Base-by-base conservation (phyloP, 2,113 vertebrate genomes). In the Rhinoderma darwinii region DNA sequence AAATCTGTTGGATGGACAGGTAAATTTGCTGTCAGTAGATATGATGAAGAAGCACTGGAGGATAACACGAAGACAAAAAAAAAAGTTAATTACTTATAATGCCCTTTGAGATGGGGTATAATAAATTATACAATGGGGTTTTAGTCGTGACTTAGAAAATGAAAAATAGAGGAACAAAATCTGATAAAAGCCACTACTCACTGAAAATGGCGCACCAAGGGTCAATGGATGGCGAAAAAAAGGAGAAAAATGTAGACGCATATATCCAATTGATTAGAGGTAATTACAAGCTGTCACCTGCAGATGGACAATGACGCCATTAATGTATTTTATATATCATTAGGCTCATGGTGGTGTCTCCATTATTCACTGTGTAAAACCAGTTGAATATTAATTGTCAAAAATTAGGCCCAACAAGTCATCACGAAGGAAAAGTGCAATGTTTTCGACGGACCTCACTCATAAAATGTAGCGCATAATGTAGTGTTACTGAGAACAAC, bases 21-120 rank as follows among this genome's bases (percentile, higher is more conserved):
- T 86, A 56, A 39, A 86, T 86, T 66, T 56, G 30, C 85, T 81
- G 77, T 80, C 84, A 85, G 74, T 50, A 27, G 43, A 56, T 41
- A 41, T 86, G 77, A 81, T 81, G 66, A 86, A 73, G 61, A 70
- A 59, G 85, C 77, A 54, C 66, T 73, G 47, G 77, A 50, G 47
- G 66, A 86, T 86, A 51, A 81, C 61, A 59, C 35, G 35, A 37
- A 41, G 68, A 72, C 47, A 86, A 25, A 32, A 78, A 80, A 74
- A 37, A 30, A 81, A 81, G 77, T 86, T 86, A 86, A 86, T 86
- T 86, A 81, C 85, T 86, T 81, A 70, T 43, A 72, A 32, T 86
- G 85, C 85, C 63, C 85, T 81, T 86, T 86, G 61, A 43, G 51
- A 73, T 44, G 22, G 43, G 32, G 43, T 81, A 77, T 50, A 27